A percentile compares a stretch with the other conserved stretches of the same genome.
Evolutionary conservation across 2,888 invertebrate genomes (phyloP).

Genomic region (Agriotes lineatus): DNA sequence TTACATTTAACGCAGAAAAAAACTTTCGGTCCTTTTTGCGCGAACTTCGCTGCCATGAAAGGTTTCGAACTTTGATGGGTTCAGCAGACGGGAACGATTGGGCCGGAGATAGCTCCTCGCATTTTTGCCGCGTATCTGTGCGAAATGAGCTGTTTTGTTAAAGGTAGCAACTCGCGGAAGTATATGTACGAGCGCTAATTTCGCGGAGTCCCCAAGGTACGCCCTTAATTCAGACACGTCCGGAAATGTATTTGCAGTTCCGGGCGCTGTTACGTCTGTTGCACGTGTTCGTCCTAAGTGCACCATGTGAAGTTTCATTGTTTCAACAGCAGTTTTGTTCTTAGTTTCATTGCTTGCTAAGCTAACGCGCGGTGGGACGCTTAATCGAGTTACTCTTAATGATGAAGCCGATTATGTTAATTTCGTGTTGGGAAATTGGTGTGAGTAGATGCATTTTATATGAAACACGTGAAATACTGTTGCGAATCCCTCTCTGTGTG

Average conservation of each 20-base stretch:
- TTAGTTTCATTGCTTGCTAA: not conserved
- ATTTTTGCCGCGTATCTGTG: not conserved
- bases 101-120: not conserved
- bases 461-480: no score
- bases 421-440: no score
- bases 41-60: conserved; percentile 8
- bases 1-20: conserved; percentile 1
- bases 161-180: conserved; percentile 20
- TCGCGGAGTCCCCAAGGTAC: conserved; percentile 28
- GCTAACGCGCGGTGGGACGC: not conserved
- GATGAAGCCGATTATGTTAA: no score
- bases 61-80: not conserved
- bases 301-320: conserved; percentile 26
- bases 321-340: conserved; percentile 15
- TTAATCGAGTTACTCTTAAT: not conserved
- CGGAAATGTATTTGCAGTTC: conserved; percentile 33
- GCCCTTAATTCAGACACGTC: conserved; percentile 34
- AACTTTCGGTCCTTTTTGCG: not conserved
- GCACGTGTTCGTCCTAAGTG: conserved; percentile 25
- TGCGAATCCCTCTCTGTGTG: no score
- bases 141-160: conserved; percentile 18
- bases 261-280: conserved; percentile 23
- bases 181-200: conserved; percentile 29
- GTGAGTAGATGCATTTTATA: no score
- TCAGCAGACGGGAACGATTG: conserved; percentile 1